Base-by-base conservation (phyloP, 2,888 invertebrate species). In the Hydrotaea diabolus region DNA sequence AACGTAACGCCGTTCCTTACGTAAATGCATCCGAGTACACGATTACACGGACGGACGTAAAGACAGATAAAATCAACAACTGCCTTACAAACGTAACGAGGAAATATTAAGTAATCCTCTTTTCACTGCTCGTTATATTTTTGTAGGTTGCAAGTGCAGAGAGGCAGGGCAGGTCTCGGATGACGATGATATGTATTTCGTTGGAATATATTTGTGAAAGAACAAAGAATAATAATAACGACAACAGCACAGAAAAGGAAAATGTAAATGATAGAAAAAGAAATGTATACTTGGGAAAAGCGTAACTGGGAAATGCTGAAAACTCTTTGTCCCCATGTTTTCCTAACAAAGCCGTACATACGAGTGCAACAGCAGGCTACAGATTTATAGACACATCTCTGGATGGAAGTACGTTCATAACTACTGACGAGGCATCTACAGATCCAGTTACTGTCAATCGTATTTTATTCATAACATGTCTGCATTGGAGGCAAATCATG, bases 101-200 rank as follows among this genome's bases (percentile, higher is more conserved):
- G 26, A 23, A 59, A 59, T 59, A 59, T 26, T 59, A 59, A 59
- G 26, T 59, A 59, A 59, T 59, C 59, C 59, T 59, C 59, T 59
- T 59, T 59, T 59, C 23, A 26, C 5, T 26, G 26, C 11, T 59
- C 11, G 26, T 59, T 23, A 59, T 59, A 23, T 23, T 3, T 23
- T 9, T 4, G 21, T 11, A 55, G 7, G 13, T n/a, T n/a, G n/a
- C n/a, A n/a, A n/a, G n/a, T n/a, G 43, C 43, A 43, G 2, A 13
- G 4, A 13, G 43, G 9, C 43, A 2, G 11, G 43, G 43, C 9
- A 43, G 5, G n/a, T 43, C 11, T 43, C 5, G 2, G 15, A 43
- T 43, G 5, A 43, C 15, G 43, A 11, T 43, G 11, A 43, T 13
- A 43, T 13, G 15, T 11, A 43, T 43, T 43, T 13, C 43, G 13